These are phyloP conservation scores for Amphiprion percula DNA, from an alignment of 2,113 vertebrate species.

Conservation along the genomic window DNA sequence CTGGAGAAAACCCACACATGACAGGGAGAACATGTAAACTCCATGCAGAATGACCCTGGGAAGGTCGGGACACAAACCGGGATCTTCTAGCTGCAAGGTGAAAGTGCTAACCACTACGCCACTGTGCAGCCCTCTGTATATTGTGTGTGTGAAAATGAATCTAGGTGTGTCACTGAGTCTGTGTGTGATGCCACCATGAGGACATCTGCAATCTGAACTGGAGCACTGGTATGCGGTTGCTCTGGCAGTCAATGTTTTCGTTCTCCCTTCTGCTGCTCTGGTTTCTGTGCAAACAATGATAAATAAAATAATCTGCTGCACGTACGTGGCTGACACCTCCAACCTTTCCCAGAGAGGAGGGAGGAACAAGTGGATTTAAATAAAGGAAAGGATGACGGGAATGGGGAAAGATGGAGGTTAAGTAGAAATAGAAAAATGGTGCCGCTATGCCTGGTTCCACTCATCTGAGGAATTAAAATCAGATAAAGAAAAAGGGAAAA, in stretches of 20 bases:
- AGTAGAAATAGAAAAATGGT: slow-evolving; percentile 36
- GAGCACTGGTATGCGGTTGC: slow-evolving; percentile 56
- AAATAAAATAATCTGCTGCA: slow-evolving; percentile 68
- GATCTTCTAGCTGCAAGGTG: no score
- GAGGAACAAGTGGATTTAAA: slow-evolving; percentile 28
- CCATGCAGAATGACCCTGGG: no score
- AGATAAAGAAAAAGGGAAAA: slow-evolving; percentile 21
- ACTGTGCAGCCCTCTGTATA: no score
- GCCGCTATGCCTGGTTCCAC: slow-evolving; percentile 48
- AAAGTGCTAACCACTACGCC: no score
- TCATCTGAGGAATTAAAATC: slow-evolving; percentile 66
- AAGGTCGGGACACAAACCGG: no score
- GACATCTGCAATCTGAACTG: slow-evolving; percentile 37
- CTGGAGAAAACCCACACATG: no score
- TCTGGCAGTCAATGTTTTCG: slow-evolving; percentile 54
- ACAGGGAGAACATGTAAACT: no score
- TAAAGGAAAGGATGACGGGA: slow-evolving; percentile 22
- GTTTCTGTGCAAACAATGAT: slow-evolving; percentile 78
- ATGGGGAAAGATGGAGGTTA: neutral
- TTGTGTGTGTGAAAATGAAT: slow-evolving; percentile 29
- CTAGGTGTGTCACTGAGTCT: slow-evolving; percentile 14
- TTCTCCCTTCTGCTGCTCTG: slow-evolving; percentile 59
- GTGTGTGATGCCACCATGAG: slow-evolving; percentile 20
- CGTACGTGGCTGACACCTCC: slow-evolving; percentile 51
- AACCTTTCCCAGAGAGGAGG: slow-evolving; percentile 37